Base-by-base conservation (phyloP, 2,888 invertebrate species). In the Agrotis ipsilon region DNA sequence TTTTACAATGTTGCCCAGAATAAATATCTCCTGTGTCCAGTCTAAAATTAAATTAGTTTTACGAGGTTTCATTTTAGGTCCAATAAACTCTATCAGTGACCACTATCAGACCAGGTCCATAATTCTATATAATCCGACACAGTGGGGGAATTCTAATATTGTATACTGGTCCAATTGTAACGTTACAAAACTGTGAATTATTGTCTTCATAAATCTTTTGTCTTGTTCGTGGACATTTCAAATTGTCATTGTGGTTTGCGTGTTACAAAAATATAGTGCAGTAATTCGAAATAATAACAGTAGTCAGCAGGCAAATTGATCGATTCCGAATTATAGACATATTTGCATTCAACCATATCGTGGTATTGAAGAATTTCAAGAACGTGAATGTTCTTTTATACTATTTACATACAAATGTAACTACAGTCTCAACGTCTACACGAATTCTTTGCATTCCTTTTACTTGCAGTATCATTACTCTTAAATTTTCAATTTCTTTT, bases 131-230 rank as follows among this genome's bases (percentile, higher is more conserved):
- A 72, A 72, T 73, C 73, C 68, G 68, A 71, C 80, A 68, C 78
- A 78, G 75, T 78, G 69, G 58, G 74, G 57, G 75, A 75, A 75
- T 81, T 81, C 72, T 72, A 78, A 78, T 81, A 81, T 61, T 81
- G 78, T 78, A 78, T 72, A 63, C 71, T 65, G 63, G 76, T 79
- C 68, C 78, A 83, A 85, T 83, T 85, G 85, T 80, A 78, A 67
- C 68, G 72, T 87, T 83, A 83, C 87, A 84, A 83, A 87, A 83
- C 81, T 82, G 68, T 81, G 72, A 87, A 77, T 85, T 86, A 85
- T 86, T 84, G 75, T 78, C 72, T 69, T 71, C 78, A 87, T 87
- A 87, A 87, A 86, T 87, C 82, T 78, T 79, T 79, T 76, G 68
- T 81, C 70, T 68, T 61, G 70, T 70, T 74, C 75, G 72, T 52